These are phyloP conservation scores for Takifugu bimaculatus DNA, from an alignment of 2,113 vertebrate genomes.

Conservation along the genomic window DNA sequence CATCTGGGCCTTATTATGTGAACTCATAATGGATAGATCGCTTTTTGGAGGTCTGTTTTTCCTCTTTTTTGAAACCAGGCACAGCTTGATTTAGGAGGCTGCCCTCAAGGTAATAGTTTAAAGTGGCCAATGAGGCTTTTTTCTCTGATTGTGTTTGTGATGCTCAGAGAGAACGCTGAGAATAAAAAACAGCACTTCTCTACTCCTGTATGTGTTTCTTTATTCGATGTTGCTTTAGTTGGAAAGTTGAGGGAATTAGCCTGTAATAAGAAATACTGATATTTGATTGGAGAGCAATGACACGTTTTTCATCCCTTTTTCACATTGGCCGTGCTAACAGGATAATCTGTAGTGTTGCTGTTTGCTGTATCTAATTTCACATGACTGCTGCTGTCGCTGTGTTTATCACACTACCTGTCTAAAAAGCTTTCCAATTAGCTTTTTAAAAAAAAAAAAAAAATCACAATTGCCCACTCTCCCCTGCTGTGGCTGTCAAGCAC, in stretches of 20 bases:
- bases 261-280: too few relatives aligned
- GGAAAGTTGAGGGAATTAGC: background rate
- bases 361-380: slow-evolving; percentile 23
- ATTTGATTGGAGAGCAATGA: too few relatives aligned
- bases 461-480: background rate
- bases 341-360: background rate
- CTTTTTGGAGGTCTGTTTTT: slow-evolving; percentile 33
- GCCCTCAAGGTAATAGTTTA: slow-evolving; percentile 45
- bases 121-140: slow-evolving; percentile 7
- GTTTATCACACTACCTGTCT: slow-evolving; percentile 15
- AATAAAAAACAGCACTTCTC: background rate
- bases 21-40: slow-evolving; percentile 53
- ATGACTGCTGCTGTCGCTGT: slow-evolving; percentile 29
- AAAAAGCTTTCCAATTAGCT: slow-evolving; percentile 19
- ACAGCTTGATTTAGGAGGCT: slow-evolving; percentile 26
- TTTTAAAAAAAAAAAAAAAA: background rate
- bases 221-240: slow-evolving; percentile 2
- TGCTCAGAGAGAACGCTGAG: slow-evolving; percentile 6
- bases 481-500: slow-evolving; percentile 12
- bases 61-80: slow-evolving; percentile 39
- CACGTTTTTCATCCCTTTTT: background rate
- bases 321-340: background rate
- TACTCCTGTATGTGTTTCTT: background rate
- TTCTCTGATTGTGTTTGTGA: slow-evolving; percentile 8
- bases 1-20: background rate